These are phyloP conservation scores for Hypsibius dujardini DNA, from an alignment of 1,140 invertebrate species.

Conservation along the genomic window DNA sequence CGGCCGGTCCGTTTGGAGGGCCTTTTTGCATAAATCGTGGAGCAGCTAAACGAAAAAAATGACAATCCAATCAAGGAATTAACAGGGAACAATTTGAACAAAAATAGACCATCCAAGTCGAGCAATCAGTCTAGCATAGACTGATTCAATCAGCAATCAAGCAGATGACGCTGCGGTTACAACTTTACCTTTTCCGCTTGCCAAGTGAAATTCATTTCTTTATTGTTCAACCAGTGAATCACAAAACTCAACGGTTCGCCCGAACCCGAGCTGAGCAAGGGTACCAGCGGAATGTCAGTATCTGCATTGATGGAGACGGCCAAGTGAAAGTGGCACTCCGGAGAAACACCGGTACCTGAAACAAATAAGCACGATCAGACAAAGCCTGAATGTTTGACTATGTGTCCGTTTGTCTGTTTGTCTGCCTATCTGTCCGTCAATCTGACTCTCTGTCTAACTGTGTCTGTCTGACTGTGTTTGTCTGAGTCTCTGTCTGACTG, in stretches of 20 bases:
- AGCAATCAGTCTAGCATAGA: too few species aligned
- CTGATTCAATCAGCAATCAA: too few species aligned
- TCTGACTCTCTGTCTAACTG: too few species aligned
- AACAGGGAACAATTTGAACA: too few species aligned
- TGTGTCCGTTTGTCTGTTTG: too few species aligned
- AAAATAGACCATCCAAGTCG: too few species aligned
- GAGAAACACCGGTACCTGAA: slow-evolving; percentile 44
- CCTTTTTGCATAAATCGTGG: slow-evolving; percentile 52
- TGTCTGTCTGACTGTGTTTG: too few species aligned
- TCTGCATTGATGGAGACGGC: slow-evolving; percentile 94
- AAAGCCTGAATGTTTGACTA: too few species aligned
- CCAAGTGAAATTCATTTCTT: slow-evolving; percentile 96
- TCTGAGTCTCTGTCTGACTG: too few species aligned
- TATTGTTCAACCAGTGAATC: slow-evolving; percentile 97
- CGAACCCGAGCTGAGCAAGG: slow-evolving; percentile 46
- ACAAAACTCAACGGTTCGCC: slow-evolving; percentile 54
- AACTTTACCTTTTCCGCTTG: slow-evolving; percentile 59
- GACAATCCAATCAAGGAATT: too few species aligned
- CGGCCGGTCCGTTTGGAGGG: slow-evolving; percentile 36
- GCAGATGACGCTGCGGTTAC: background rate
- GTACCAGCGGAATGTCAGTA: slow-evolving; percentile 90
- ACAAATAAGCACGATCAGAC: too few species aligned
- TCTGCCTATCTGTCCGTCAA: too few species aligned
- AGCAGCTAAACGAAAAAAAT: slow-evolving; percentile 40
- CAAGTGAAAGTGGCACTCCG: slow-evolving; percentile 87